Evolutionary conservation across 2,113 vertebrate genomes (phyloP).

Genomic region (Charina bottae): DNA sequence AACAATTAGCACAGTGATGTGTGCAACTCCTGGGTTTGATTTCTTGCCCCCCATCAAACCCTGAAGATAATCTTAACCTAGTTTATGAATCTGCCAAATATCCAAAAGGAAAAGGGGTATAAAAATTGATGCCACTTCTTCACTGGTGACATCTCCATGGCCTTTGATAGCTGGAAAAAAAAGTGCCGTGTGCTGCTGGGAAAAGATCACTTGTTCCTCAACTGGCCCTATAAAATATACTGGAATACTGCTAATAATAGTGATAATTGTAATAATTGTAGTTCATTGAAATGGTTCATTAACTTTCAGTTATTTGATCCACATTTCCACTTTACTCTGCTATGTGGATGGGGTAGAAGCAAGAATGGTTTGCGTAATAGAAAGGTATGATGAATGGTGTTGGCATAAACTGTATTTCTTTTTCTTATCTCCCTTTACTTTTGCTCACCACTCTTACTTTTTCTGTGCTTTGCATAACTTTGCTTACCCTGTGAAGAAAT

Average conservation of each 20-base stretch:
- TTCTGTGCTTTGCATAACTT: neutral
- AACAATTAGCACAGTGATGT: neutral
- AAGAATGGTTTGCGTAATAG: neutral
- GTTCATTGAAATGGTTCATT: neutral
- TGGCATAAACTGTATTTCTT: neutral
- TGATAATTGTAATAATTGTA: neutral
- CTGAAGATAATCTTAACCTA: neutral
- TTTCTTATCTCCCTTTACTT: neutral
- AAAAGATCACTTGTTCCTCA: neutral
- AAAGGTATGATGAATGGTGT: neutral
- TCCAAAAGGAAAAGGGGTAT: neutral
- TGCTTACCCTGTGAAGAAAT: neutral
- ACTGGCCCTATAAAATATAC: neutral
- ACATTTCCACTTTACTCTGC: neutral
- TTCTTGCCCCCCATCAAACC: neutral
- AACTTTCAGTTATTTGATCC: neutral
- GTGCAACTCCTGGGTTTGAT: neutral
- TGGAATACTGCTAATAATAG: neutral
- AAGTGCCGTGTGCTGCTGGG: too few species aligned
- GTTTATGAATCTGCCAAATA: neutral
- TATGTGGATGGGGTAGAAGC: neutral
- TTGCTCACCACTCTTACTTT: neutral
- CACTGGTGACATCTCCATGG: neutral
- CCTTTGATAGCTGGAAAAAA: neutral
- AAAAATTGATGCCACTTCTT: neutral